Base-by-base conservation (phyloP, 1,140 invertebrate species). In the Drosophila teissieri region DNA sequence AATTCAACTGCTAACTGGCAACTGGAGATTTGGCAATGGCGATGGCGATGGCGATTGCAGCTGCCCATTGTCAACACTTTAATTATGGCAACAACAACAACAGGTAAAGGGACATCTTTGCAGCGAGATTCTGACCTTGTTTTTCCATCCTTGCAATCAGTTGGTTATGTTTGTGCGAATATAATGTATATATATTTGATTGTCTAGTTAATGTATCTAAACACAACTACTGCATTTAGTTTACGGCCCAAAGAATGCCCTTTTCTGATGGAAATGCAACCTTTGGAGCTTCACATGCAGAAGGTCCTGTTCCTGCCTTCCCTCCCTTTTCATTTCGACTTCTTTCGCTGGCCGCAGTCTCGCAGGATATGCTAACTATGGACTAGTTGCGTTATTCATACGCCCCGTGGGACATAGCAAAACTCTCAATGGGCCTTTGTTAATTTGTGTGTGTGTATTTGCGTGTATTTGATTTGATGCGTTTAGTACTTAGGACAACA, bases 401-500 rank as follows among this genome's bases (percentile, higher is more conserved):
- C 64, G 64, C 60, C 64, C 64, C 15, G 61, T 68, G 64, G 64
- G 64, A 65, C 60, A 19, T 44, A 42, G 56, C 34, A 63, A 63
- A 63, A 44, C 17, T 27, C 12, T 24, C 46, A 19, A 12, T 15
- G 46, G 17, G 2, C 48, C 51, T 22, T 53, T 53, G 51, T 53
- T 58, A 55, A 52, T 40, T 53, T 42, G 36, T 56, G 12, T 14
- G 24, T 63, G 54, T 56, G 45, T 55, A 31, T 51, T 40, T 65
- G 46, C 68, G 62, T 72, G 55, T 53, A 73, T 73, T 73, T 60
- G 46, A 65, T 75, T 65, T 48, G 69, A 68, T 68, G 64, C 60
- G 46, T 75, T 64, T 75, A 64, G 69, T 75, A 65, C 73, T 73
- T 75, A 75, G 70, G 72, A 84, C 58, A 76, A 88, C 74, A 72